Percentiles rank a stretch among this genome's conserved stretches.
These are phyloP conservation scores for Nettapus auritus DNA, from an alignment of 2,113 vertebrate genomes.

Conservation along the genomic window DNA sequence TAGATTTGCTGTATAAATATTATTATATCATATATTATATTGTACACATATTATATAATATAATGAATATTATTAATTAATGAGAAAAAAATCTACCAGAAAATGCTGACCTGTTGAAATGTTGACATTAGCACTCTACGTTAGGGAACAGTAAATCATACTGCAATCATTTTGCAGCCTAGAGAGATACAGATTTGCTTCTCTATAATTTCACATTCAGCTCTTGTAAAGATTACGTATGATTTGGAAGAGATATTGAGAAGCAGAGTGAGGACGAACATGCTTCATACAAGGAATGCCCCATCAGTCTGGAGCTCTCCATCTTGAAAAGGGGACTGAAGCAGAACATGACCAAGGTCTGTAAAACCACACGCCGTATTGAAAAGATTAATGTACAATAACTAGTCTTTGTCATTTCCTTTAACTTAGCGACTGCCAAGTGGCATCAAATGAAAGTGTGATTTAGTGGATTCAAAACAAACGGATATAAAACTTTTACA, in stretches of 20 bases:
- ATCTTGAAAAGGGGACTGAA: background rate
- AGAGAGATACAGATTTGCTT: background rate
- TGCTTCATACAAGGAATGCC: background rate
- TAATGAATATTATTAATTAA: background rate
- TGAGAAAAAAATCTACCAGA: background rate
- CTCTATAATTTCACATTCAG: background rate
- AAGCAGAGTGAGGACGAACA: background rate
- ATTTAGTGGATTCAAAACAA: background rate
- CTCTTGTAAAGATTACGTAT: background rate
- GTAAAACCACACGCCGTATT: background rate
- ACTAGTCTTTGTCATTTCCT: background rate
- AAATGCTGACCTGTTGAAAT: background rate
- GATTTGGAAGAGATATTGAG: background rate
- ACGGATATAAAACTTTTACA: fast-evolving
- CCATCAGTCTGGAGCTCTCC: background rate
- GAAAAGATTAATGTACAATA: background rate
- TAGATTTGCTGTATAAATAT: no score
- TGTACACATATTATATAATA: no score
- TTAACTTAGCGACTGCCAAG: background rate
- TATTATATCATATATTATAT: no score
- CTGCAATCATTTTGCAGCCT: background rate
- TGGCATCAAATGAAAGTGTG: background rate
- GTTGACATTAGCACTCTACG: background rate
- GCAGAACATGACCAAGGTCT: background rate
- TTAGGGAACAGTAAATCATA: background rate